Evolutionary conservation across 2,797 vertebrate genomes (phyloP).

Genomic region (Paedocypris micromegethes): DNA sequence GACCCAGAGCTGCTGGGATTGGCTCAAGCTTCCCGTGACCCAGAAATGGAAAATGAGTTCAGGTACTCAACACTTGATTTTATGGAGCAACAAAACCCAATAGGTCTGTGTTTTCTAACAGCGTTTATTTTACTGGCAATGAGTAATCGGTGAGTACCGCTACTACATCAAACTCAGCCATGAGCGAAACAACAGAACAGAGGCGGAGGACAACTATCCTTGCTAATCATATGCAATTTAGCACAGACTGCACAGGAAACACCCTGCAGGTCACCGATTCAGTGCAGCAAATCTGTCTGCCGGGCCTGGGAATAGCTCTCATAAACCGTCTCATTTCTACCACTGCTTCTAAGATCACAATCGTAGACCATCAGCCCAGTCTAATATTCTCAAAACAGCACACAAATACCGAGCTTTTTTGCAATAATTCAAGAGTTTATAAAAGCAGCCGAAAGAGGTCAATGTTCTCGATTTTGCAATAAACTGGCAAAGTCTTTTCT

Average conservation of each 20-base stretch:
- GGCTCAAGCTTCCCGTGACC: too few relatives aligned
- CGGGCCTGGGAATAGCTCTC: constrained; percentile 35
- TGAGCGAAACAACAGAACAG: constrained; percentile 24
- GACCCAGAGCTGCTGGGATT: too few relatives aligned
- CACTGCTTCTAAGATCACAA: constrained; percentile 29
- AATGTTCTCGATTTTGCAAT: too few relatives aligned
- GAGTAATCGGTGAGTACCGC: not conserved
- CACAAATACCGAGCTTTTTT: constrained; percentile 7
- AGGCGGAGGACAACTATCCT: constrained; percentile 31
- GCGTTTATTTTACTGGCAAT: not conserved
- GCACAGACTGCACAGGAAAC: constrained; percentile 36
- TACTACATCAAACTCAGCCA: constrained; percentile 6
- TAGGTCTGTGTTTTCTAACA: not conserved
- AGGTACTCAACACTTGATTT: not conserved
- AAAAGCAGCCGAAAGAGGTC: too few relatives aligned
- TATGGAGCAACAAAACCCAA: not conserved
- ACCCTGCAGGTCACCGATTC: constrained; percentile 27
- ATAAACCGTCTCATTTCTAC: constrained; percentile 31
- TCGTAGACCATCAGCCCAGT: constrained; percentile 12
- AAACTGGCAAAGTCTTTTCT: too few relatives aligned
- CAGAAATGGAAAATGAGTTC: too few relatives aligned
- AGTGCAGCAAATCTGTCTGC: constrained; percentile 34
- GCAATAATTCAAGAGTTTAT: not conserved
- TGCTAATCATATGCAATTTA: constrained; percentile 44
- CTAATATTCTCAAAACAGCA: constrained; percentile 20